Evolutionary conservation across 53 echinoderm and acorn worm genomes (phyloP).

Genomic region (Arbacia lixula): DNA sequence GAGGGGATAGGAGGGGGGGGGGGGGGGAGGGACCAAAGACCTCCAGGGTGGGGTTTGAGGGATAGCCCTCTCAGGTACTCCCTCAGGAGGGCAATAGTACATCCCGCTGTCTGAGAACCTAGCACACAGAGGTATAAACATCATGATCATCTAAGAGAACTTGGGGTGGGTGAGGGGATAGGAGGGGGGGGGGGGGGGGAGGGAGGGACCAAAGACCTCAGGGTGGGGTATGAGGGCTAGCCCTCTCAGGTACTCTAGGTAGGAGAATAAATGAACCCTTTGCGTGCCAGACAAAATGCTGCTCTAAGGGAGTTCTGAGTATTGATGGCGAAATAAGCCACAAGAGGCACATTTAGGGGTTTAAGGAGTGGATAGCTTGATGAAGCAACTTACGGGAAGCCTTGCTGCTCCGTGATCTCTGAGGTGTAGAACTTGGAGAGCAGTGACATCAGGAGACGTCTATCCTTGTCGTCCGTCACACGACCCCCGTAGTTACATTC

Average conservation of each 20-base stretch:
- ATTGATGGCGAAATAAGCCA: too few relatives aligned
- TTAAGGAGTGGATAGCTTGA: too few relatives aligned
- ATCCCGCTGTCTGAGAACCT: slow-evolving; percentile 97
- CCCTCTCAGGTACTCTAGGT: slow-evolving; percentile 87
- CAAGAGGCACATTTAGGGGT: too few relatives aligned
- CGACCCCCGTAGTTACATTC: slow-evolving; percentile 99
- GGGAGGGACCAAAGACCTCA: slow-evolving; percentile 92
- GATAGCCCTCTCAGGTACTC: slow-evolving; percentile 86
- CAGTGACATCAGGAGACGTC: slow-evolving; percentile 92
- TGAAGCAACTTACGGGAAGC: slow-evolving; percentile 90
- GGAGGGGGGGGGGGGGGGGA: too few relatives aligned
- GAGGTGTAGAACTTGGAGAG: slow-evolving; percentile 89
- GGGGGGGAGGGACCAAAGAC: slow-evolving; percentile 95
- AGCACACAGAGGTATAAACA: too few relatives aligned
- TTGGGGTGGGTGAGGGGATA: too few relatives aligned
- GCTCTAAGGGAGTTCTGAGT: slow-evolving; percentile 89
- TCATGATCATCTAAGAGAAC: too few relatives aligned
- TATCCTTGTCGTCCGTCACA: slow-evolving; percentile 98
- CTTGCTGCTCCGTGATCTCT: slow-evolving; percentile 63
- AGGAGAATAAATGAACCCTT: slow-evolving; percentile 78
- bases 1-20: too few relatives aligned
- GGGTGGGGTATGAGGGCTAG: slow-evolving; percentile 96
- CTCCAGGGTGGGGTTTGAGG: slow-evolving; percentile 95
- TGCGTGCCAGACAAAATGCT: slow-evolving; percentile 86
- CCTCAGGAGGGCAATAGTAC: slow-evolving; percentile 84